These are phyloP conservation scores for Hoplostethus atlanticus DNA, from an alignment of 2,797 vertebrate genomes.

Conservation along the genomic window DNA sequence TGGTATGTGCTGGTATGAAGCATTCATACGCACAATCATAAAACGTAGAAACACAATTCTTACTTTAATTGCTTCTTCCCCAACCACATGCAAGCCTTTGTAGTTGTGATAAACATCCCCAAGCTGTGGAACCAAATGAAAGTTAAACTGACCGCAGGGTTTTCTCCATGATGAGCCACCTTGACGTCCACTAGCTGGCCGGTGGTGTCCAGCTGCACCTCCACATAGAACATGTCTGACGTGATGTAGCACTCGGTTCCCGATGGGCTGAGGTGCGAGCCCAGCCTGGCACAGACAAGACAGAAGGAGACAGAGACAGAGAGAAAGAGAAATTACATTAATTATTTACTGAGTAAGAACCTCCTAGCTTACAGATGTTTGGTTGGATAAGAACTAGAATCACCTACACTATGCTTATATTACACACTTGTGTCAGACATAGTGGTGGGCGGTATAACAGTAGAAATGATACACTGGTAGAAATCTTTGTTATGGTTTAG, in stretches of 20 bases:
- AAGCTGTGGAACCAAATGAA: not conserved
- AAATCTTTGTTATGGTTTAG: no score
- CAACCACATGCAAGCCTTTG: not conserved
- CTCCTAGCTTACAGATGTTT: no score
- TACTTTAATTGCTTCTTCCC: no score
- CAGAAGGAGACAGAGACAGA: not conserved
- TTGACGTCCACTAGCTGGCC: constrained; percentile 97
- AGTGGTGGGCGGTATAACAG: no score
- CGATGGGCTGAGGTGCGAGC: constrained; percentile 95
- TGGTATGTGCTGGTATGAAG: no score
- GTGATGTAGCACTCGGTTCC: constrained; percentile 99
- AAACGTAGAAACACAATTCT: not conserved
- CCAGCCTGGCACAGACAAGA: constrained; percentile 80
- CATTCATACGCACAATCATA: no score
- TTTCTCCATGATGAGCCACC: constrained; percentile 98
- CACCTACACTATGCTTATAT: no score
- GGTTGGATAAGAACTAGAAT: no score
- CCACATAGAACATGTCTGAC: constrained; percentile 98
- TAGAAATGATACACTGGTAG: no score
- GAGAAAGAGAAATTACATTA: not conserved
- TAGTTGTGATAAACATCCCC: no score
- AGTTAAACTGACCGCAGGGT: constrained; percentile 91
- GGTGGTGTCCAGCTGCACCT: constrained; percentile 93
- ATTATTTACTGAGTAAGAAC: no score
- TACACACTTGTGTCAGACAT: no score